A percentile compares a stretch with the other conserved stretches of the same genome.
These are phyloP conservation scores for Halcyon chelicuti DNA, from an alignment of 2,797 vertebrate species.

Conservation along the genomic window DNA sequence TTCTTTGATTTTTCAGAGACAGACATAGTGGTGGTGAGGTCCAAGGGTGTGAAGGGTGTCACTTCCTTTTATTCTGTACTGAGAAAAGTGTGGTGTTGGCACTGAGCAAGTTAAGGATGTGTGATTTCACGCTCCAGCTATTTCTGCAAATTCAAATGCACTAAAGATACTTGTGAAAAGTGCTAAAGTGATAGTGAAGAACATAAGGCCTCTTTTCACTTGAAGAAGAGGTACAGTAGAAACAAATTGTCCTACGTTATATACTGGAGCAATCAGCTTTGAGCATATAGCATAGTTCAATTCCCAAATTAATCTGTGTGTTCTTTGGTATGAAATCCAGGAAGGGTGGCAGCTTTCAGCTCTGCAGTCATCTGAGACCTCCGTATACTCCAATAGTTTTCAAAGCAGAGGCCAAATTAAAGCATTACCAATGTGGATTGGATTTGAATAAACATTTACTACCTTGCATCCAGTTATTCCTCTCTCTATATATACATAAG, in stretches of 20 bases:
- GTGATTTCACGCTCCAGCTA: slow-evolving; percentile 37
- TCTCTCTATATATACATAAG: neutral
- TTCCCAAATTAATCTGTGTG: neutral
- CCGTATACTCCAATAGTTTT: neutral
- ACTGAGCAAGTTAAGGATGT: slow-evolving; percentile 3
- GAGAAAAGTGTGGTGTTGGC: neutral
- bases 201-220: neutral
- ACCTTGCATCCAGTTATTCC: neutral
- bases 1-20: neutral
- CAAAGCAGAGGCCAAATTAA: neutral
- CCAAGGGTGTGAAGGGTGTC: neutral
- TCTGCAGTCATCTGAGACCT: neutral
- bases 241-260: neutral
- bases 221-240: neutral
- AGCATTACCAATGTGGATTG: neutral
- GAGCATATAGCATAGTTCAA: neutral
- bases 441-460: slow-evolving; percentile 20
- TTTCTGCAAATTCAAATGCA: neutral
- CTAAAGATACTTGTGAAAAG: slow-evolving; percentile 10
- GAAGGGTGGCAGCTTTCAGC: neutral
- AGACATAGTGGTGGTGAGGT: neutral
- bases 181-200: slow-evolving; percentile 23
- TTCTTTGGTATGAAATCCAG: neutral
- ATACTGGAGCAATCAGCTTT: neutral
- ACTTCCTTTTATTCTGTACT: neutral